Evolutionary conservation across 1,140 invertebrate species (phyloP).

Genomic region (Cherax quadricarinatus): DNA sequence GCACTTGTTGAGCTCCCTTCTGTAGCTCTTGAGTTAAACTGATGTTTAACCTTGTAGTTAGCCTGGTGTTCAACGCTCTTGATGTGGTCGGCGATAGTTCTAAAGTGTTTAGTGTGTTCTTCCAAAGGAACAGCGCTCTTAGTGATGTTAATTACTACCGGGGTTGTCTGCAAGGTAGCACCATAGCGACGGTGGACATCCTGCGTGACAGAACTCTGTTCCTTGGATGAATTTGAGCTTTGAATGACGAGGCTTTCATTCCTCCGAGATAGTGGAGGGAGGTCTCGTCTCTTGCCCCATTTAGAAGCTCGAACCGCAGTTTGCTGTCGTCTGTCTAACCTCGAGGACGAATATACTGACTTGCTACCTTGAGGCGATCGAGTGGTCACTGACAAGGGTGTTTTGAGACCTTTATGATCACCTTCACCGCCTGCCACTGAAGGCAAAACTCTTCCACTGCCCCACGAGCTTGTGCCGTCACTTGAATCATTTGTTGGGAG

Average conservation of each 20-base stretch:
- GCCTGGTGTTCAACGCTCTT: not conserved
- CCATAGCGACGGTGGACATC: no score
- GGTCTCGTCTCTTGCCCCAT: not conserved
- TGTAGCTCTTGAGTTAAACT: no score
- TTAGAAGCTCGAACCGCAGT: not conserved
- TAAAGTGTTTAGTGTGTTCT: not conserved
- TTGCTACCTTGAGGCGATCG: not conserved
- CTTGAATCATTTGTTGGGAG: not conserved
- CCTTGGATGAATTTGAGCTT: not conserved
- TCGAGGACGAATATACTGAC: not conserved
- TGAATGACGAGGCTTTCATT: not conserved
- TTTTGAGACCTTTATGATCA: not conserved
- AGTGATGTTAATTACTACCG: not conserved
- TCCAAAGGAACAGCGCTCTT: not conserved
- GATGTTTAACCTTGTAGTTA: no score
- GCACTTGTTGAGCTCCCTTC: no score
- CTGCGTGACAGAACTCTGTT: not conserved
- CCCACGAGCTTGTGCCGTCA: not conserved
- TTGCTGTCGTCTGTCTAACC: not conserved
- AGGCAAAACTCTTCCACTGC: not conserved
- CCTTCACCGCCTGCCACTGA: not conserved
- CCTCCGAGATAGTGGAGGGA: not conserved
- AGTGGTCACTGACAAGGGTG: not conserved
- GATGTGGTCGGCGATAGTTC: not conserved
- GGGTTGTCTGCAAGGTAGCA: not conserved